Base-by-base conservation (phyloP, 1,140 invertebrate species). In the Drosophila nannoptera region DNA sequence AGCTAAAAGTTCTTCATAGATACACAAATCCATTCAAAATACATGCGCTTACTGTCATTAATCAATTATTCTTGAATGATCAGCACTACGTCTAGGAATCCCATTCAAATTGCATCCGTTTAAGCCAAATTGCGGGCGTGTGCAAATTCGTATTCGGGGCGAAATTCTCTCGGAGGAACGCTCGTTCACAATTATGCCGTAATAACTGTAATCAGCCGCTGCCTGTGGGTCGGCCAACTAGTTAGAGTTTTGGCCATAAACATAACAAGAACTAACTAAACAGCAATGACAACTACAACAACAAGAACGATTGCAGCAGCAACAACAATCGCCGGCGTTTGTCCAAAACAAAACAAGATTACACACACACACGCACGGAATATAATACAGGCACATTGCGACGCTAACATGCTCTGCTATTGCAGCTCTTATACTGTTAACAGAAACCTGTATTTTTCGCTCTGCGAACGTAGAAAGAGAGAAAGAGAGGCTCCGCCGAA, bases 131-230 rank as follows among this genome's bases (percentile, higher is more conserved):
- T 31, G 35, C 38, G 29, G 14, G 42, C 32, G 35, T 53, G 48
- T 48, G 69, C 43, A 42, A 59, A 71, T 38, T 70, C 22, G 42
- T 16, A 43, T 66, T 54, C 29, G 36, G 22, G 43, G 42, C 35
- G 46, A 31, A 55, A 56, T 45, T 64, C 52, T 55, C 46, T 33
- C 38, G 31, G 40, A 43, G 46, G 16, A 45, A 42, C 38, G 36
- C 67, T 31, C 59, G 35, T 56, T 69, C 46, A 54, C 65, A 81
- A 81, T 78, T 82, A 82, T 77, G 73, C 66, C 62, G 29, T 78
- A 83, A 83, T 84, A 77, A 83, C 78, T 75, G 80, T 78, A 78
- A 84, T 78, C 82, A 78, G 80, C 36, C 38, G 49, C 48, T 35
- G 49, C 49, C 49, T 38, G 29, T 40, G 59, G 59, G 59, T 16